Percentiles rank a stretch among this genome's conserved stretches.
Conservation (phyloP, 2,797 vertebrate species). For the Rallus crepitans region DNA sequence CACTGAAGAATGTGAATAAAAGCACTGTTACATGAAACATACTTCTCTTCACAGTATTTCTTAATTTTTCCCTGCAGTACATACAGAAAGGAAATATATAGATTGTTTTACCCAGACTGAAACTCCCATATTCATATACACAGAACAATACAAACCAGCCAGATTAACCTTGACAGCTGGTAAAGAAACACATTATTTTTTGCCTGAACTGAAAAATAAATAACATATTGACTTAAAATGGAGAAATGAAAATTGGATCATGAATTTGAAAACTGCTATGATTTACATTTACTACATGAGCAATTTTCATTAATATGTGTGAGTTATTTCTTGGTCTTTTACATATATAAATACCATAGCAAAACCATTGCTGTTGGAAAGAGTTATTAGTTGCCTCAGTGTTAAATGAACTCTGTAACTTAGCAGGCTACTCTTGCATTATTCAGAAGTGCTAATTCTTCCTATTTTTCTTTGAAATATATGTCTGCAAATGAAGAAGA, state of each 20-base stretch:
- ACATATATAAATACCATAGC: neutral
- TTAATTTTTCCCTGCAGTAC: neutral
- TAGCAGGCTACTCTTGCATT: neutral
- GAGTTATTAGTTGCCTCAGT: neutral
- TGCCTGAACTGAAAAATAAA: neutral
- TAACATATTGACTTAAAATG: neutral
- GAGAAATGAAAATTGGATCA: neutral
- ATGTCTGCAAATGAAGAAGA: neutral
- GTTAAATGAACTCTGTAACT: neutral
- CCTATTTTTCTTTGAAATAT: neutral
- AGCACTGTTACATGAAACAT: neutral
- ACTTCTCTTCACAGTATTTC: neutral
- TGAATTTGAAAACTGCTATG: neutral
- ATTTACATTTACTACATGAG: neutral
- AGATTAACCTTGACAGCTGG: neutral
- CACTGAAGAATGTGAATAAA: neutral
- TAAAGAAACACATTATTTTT: neutral
- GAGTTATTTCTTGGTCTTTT: neutral
- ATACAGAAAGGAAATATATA: accelerated
- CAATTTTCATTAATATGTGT: neutral
- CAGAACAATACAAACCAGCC: neutral
- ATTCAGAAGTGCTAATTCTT: neutral
- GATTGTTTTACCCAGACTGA: neutral
- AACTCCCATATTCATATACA: neutral
- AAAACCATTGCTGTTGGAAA: neutral